These are phyloP conservation scores for Andinoacara biseriatus DNA, from an alignment of 2,113 vertebrate species.

Conservation along the genomic window DNA sequence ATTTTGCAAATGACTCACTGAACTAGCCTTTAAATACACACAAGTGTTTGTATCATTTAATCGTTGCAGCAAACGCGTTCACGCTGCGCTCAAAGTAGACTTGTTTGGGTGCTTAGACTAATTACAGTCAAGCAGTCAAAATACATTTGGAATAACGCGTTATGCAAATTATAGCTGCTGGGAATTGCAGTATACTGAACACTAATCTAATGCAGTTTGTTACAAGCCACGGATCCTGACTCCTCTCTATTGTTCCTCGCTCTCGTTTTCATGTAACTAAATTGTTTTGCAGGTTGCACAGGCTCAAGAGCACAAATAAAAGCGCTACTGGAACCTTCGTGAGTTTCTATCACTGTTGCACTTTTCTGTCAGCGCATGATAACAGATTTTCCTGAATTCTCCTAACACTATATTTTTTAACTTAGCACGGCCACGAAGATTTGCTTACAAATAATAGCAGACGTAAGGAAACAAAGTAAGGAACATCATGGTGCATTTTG, in stretches of 20 bases:
- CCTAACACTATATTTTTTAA: neutral
- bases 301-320: neutral
- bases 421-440: neutral
- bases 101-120: neutral
- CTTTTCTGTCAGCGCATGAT: neutral
- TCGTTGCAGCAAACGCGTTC: neutral
- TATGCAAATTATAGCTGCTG: neutral
- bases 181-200: neutral
- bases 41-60: slow-evolving; percentile 12
- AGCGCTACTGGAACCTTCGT: neutral
- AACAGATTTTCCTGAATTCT: neutral
- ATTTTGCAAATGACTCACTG: slow-evolving; percentile 21
- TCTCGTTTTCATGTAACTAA: neutral
- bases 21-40: slow-evolving; percentile 34
- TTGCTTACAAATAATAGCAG: slow-evolving; percentile 6
- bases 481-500: slow-evolving; percentile 31
- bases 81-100: neutral
- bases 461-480: neutral
- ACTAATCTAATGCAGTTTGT: neutral
- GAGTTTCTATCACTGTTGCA: neutral
- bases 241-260: neutral
- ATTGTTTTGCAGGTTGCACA: slow-evolving; percentile 17
- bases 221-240: neutral
- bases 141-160: neutral
- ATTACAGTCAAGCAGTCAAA: neutral